Evolutionary conservation across 1,140 invertebrate genomes (phyloP).

Genomic region (Pogonus chalceus): DNA sequence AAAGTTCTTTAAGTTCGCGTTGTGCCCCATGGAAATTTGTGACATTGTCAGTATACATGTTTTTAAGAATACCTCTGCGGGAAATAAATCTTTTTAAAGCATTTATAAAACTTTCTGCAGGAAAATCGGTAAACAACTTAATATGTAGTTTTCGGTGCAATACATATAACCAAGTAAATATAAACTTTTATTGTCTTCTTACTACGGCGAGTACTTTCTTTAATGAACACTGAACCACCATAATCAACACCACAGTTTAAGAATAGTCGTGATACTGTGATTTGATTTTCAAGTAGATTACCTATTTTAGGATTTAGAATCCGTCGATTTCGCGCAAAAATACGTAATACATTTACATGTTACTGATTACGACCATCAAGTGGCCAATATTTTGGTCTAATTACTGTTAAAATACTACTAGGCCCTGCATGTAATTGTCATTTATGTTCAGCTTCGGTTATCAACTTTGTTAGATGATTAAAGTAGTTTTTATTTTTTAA

Average conservation of each 20-base stretch:
- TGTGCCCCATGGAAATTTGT: slow-evolving; percentile 18
- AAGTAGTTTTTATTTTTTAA: background rate
- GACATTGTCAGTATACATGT: slow-evolving; percentile 22
- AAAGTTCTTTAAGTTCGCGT: slow-evolving; percentile 11
- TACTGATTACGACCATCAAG: slow-evolving; percentile 17
- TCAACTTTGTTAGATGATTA: slow-evolving; percentile 20
- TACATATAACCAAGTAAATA: slow-evolving; percentile 31
- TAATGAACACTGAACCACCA: slow-evolving; percentile 26
- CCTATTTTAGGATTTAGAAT: slow-evolving; percentile 23
- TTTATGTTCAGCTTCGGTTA: slow-evolving; percentile 22
- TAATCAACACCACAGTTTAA: slow-evolving; percentile 25
- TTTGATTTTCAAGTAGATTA: slow-evolving; percentile 24
- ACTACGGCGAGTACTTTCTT: slow-evolving; percentile 14
- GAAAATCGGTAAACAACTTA: slow-evolving; percentile 28
- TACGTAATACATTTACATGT: slow-evolving; percentile 16
- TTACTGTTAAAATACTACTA: slow-evolving; percentile 18
- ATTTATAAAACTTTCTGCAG: slow-evolving; percentile 21
- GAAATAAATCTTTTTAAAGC: slow-evolving; percentile 28
- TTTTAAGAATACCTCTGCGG: slow-evolving; percentile 21
- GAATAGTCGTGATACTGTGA: slow-evolving; percentile 24
- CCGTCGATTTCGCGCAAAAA: slow-evolving; percentile 12
- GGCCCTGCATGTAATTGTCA: slow-evolving; percentile 22
- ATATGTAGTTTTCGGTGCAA: slow-evolving; percentile 31
- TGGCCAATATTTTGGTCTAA: no score
- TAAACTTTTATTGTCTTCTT: slow-evolving; percentile 25